Conservation (phyloP, 2,797 vertebrate genomes). For the Gymnopithys bicolor region DNA sequence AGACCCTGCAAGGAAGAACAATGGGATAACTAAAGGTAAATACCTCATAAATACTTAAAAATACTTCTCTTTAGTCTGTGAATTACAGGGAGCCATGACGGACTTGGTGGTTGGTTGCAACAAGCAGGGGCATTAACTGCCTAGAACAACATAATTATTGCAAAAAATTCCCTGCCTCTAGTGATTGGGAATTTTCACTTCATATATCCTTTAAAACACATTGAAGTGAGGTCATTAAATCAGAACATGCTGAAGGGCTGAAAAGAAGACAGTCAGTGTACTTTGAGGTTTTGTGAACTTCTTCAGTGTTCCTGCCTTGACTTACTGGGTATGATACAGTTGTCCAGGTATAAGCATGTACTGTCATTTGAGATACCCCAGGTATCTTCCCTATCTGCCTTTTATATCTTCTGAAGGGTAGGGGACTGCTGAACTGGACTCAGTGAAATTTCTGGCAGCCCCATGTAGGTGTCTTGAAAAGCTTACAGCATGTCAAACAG, state of each 20-base stretch:
- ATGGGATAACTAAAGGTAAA: background rate
- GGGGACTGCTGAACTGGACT: background rate
- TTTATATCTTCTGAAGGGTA: background rate
- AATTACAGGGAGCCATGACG: fast-evolving
- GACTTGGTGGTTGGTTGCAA: background rate
- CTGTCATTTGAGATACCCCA: background rate
- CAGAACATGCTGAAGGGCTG: background rate
- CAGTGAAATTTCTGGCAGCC: background rate
- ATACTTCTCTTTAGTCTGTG: background rate
- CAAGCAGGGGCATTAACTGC: background rate
- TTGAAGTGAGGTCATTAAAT: background rate
- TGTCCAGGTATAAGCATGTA: background rate
- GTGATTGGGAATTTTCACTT: background rate
- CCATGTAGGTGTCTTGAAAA: background rate
- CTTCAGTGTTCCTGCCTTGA: background rate
- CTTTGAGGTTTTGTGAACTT: background rate
- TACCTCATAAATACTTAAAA: background rate
- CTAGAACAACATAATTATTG: background rate
- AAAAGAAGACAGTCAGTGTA: background rate
- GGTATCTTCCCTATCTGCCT: background rate
- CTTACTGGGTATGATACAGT: background rate
- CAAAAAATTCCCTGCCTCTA: background rate
- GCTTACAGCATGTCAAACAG: background rate
- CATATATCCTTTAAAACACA: background rate
- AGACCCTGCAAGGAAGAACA: background rate